A percentile compares a stretch with the other conserved stretches of the same genome.
Evolutionary conservation across 1,140 invertebrate genomes (phyloP).

Genomic region (Rhyzopertha dominica): DNA sequence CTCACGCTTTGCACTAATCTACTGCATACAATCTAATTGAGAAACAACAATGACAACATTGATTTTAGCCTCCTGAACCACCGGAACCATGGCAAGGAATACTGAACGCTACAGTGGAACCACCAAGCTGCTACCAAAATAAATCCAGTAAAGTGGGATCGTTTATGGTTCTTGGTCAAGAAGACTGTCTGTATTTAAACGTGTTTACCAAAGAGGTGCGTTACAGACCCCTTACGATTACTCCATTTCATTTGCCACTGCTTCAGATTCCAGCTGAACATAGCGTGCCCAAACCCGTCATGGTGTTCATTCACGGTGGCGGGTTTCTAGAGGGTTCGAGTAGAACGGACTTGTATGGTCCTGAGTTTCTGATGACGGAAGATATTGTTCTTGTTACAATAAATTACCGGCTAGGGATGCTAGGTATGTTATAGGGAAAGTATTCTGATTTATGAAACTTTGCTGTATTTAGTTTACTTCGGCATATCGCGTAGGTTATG

Average conservation of each 20-base stretch:
- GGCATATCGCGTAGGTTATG: no score
- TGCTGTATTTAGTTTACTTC: no score
- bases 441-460: no score
- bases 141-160: slow-evolving; percentile 38
- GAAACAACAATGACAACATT: no score
- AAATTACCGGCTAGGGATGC: slow-evolving; percentile 49
- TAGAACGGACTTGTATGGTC: slow-evolving; percentile 49
- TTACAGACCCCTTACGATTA: not conserved
- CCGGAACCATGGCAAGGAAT: slow-evolving; percentile 51
- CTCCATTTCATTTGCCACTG: not conserved
- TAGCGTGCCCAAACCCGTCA: slow-evolving; percentile 48
- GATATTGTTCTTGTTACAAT: slow-evolving; percentile 50
- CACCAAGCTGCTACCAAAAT: slow-evolving; percentile 44
- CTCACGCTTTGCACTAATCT: no score
- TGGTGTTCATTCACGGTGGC: slow-evolving; percentile 67
- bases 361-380: slow-evolving; percentile 60
- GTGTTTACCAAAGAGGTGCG: slow-evolving; percentile 63
- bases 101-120: slow-evolving; percentile 47
- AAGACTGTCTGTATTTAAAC: slow-evolving; percentile 82
- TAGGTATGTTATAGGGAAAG: slow-evolving; percentile 44
- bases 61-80: slow-evolving; percentile 49
- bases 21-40: no score
- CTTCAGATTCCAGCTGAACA: slow-evolving; percentile 1
- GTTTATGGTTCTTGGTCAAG: slow-evolving; percentile 50
- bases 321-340: slow-evolving; percentile 55